Base-by-base conservation (phyloP, 1,140 invertebrate species). In the Dinothrombium tinctorium region DNA sequence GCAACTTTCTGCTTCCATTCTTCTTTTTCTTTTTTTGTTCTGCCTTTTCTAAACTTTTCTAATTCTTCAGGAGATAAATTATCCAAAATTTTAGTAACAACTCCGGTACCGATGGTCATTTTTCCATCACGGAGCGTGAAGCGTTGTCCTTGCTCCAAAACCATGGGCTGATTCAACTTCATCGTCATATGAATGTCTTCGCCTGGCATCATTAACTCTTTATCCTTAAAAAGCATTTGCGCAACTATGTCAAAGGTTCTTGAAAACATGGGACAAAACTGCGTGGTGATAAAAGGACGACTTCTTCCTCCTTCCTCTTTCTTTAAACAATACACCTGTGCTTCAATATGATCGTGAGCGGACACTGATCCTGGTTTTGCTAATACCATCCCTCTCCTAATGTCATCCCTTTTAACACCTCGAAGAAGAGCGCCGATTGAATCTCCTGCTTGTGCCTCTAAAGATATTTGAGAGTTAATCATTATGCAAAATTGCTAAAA, bases 131-230 rank as follows among this genome's bases (percentile, higher is more conserved):
- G 67, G 21, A 96, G 56, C 0, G 87, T 92, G 52, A 95, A 96
- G 35, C 81, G 67, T 51, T 86, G 79, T 5, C 86, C 86, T 51
- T 76, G 65, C 56, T 86, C 78, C 42, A 87, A 55, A 4, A 89
- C 81, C 82, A 94, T 87, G 3, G 20, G 17, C 23, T 45, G 25
- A 39, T 17, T 38, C n/a, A 19, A 2, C 15, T 22, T 19, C 22
- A 37, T 57, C 65, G 68, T 67, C 78, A 76, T 60, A 73, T 24
- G 9, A 21, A 72, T 62, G 62, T 90, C 83, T 66, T 95, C 87
- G 43, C 89, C 89, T 17, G 87, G 86, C 87, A 96, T 94, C 14
- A 82, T 67, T 74, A 94, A 76, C 39, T 77, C 73, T 50, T 76
- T 78, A 14, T 6, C 52, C 5, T 12, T 12, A 25, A 24, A 24